phyloP scores from a whole-genome alignment of 2,797 vertebrate genomes.

The Champsocephalus esox region DNA sequence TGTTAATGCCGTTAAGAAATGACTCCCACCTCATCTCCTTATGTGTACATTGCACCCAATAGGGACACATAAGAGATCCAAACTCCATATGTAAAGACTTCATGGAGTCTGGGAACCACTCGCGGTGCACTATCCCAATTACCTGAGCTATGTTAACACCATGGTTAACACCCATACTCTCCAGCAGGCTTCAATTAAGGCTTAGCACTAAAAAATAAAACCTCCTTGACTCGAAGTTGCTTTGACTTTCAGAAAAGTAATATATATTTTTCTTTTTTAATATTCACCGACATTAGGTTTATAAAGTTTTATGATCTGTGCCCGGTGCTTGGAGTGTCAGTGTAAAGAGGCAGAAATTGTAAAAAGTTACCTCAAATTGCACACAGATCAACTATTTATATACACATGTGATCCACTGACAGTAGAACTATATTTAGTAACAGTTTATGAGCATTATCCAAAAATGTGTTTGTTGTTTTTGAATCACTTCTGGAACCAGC shows the following conservation, averaged over 20 bases:
- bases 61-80: slow-evolving; percentile 28
- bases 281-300: slow-evolving; percentile 18
- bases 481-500: slow-evolving; percentile 23
- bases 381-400: slow-evolving; percentile 17
- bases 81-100: slow-evolving; percentile 43
- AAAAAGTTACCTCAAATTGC: slow-evolving; percentile 5
- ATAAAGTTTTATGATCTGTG: slow-evolving; percentile 19
- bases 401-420: slow-evolving; percentile 21
- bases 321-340: slow-evolving; percentile 28
- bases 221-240: slow-evolving; percentile 29
- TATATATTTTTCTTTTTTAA: neutral
- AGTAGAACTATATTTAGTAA: slow-evolving; percentile 26
- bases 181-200: slow-evolving; percentile 63
- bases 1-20: slow-evolving; percentile 69
- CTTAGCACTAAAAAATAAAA: slow-evolving; percentile 45
- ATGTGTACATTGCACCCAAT: slow-evolving; percentile 54
- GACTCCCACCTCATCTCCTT: slow-evolving; percentile 32
- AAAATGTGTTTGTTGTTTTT: slow-evolving; percentile 21
- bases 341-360: slow-evolving; percentile 11
- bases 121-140: slow-evolving; percentile 62
- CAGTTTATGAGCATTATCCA: slow-evolving; percentile 20
- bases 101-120: slow-evolving; percentile 61
- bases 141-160: slow-evolving; percentile 74
- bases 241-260: slow-evolving; percentile 7
- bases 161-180: slow-evolving; percentile 43